Evolutionary conservation across 2,888 invertebrate genomes (phyloP).

Genomic region (Hyles lineata): DNA sequence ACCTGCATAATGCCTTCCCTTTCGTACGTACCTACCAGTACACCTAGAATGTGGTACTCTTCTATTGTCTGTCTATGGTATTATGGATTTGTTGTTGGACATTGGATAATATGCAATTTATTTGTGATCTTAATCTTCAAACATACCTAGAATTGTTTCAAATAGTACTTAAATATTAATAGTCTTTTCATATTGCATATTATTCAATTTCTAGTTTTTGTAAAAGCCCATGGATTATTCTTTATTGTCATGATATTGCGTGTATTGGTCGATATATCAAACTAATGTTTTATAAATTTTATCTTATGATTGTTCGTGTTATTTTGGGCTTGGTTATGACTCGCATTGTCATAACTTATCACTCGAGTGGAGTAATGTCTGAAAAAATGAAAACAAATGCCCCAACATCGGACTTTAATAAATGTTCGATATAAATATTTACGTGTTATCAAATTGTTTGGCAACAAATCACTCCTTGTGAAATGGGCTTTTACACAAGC

Average conservation of each 20-base stretch:
- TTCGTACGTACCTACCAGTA: conserved; percentile 75
- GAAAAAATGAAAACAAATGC: neutral
- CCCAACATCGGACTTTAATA: neutral
- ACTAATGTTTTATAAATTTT: neutral
- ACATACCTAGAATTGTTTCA: neutral
- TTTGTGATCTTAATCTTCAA: neutral
- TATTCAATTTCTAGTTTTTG: neutral
- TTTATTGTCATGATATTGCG: neutral
- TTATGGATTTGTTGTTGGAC: conserved; percentile 35
- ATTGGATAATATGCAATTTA: conserved; percentile 35
- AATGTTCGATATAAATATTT: neutral
- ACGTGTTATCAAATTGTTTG: neutral
- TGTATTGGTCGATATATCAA: neutral
- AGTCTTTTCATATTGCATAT: neutral
- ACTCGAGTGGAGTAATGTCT: conserved; percentile 2
- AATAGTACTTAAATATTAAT: neutral
- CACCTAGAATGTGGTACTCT: conserved; percentile 82
- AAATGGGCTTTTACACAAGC: conserved; percentile 4
- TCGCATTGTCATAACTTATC: neutral
- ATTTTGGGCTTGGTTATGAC: conserved; percentile 12
- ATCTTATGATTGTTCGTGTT: conserved; percentile 15
- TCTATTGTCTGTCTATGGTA: conserved; percentile 47
- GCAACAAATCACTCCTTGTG: neutral
- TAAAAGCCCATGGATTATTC: neutral
- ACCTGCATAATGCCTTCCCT: conserved; percentile 81